Base-by-base conservation (phyloP, 1,140 invertebrate species). In the Diprion similis region DNA sequence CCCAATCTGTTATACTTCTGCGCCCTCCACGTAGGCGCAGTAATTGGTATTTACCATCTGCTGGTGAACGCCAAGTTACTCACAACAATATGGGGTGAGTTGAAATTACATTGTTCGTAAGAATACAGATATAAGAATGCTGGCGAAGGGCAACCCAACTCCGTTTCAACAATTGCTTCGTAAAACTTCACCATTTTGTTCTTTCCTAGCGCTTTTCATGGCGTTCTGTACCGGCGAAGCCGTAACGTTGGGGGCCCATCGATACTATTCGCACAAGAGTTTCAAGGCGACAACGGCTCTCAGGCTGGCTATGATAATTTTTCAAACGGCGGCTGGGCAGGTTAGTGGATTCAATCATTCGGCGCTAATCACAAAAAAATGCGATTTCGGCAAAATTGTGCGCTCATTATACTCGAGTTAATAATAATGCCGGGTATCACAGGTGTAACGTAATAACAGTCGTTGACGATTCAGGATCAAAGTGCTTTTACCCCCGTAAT, bases 321-420 rank as follows among this genome's bases (percentile, higher is more conserved):
- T 87, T 13, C 89, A 90, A 73, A 90, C 89, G 0, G 77, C 89
- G 10, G 86, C 90, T 65, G 90, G 89, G 75, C 90, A 91, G 85
- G 90, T 90, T 82, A 86, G 70, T 37, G 24, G 6, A 37, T 37
- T 71, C 45, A 64, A 18, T 15, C 4, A 64, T 17, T 17, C 17
- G 17, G 59, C 59, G 13, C 17, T 15, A 64, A 15, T 64, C 13
- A 7, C 59, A 66, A 47, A 71, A 19, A 47, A 37, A 74, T 15
- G 1, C 1, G 13, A 15, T 64, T 64, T 15, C 13, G 13, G 68
- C 45, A 66, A 37, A 37, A 1, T 37, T 6, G 24, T 37, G 24
- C 24, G 24, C 24, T 37, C 24, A 37, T 37, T 37, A 37, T 37
- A 37, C 24, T 37, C 24, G 24, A 37, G 24, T 37, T 37, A 37